Conservation (phyloP, 2,888 invertebrate species). For the Deroplatys truncata region DNA sequence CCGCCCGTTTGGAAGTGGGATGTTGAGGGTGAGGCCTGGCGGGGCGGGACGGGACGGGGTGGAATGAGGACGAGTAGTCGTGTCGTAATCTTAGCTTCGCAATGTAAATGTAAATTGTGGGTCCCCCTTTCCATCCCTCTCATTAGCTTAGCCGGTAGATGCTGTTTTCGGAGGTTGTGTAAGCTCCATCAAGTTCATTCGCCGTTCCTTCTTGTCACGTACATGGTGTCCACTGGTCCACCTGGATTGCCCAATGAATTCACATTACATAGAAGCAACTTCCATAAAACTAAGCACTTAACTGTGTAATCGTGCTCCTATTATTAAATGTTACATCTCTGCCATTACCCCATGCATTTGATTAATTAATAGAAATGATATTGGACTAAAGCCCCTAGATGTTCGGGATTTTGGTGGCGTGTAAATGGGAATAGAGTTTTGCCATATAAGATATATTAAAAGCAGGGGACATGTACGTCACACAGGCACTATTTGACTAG, state of each 20-base stretch:
- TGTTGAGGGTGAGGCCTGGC: background rate
- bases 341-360: too few relatives aligned
- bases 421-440: too few relatives aligned
- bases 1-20: background rate
- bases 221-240: background rate
- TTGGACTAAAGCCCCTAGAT: too few relatives aligned
- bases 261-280: too few relatives aligned
- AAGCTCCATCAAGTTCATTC: background rate
- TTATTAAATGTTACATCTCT: too few relatives aligned
- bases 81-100: slow-evolving; percentile 6
- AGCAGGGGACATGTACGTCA: too few relatives aligned
- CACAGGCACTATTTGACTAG: too few relatives aligned
- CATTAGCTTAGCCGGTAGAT: background rate
- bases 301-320: too few relatives aligned
- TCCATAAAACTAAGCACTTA: too few relatives aligned
- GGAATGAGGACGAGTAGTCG: background rate
- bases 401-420: too few relatives aligned
- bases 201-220: background rate
- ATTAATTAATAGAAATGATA: too few relatives aligned
- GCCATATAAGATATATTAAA: too few relatives aligned
- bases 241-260: background rate
- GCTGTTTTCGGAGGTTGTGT: background rate
- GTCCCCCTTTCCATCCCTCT: background rate
- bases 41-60: background rate
- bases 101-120: slow-evolving; percentile 12